A percentile compares a stretch with the other conserved stretches of the same genome.
phyloP scores from a whole-genome alignment of 2,888 invertebrate species.

The Eristalinus sepulchralis region DNA sequence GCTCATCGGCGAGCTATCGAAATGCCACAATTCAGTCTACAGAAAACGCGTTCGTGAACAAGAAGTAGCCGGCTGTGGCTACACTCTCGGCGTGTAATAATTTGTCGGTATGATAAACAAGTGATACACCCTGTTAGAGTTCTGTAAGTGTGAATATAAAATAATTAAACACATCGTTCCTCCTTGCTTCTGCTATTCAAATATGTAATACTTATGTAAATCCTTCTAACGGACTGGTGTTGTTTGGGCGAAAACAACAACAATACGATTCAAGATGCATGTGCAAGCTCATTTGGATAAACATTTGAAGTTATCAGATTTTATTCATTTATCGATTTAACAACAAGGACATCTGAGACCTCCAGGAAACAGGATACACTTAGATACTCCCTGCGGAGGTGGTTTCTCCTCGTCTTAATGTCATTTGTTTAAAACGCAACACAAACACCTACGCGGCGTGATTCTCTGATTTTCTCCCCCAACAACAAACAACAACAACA shows the following conservation, averaged over 20 bases:
- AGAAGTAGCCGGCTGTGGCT: conserved; percentile 81
- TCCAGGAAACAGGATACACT: conserved; percentile 46
- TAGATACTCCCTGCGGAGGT: conserved; percentile 23
- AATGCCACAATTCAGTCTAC: conserved; percentile 79
- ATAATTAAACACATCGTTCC: conserved; percentile 49
- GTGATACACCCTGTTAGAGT: conserved; percentile 81
- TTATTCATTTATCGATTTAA: conserved; percentile 64
- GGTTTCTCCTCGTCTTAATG: conserved; percentile 17
- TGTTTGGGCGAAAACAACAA: not conserved
- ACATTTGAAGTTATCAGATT: conserved; percentile 15
- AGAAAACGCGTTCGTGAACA: conserved; percentile 81
- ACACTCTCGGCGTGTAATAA: conserved; percentile 81
- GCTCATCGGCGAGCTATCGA: conserved; percentile 52
- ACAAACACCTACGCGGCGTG: conserved; percentile 68
- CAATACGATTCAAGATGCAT: not conserved
- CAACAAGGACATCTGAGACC: conserved; percentile 52
- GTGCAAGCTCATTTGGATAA: conserved; percentile 6
- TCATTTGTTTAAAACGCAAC: conserved; percentile 69
- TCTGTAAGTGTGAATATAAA: conserved; percentile 79
- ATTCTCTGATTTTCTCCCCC: conserved; percentile 60
- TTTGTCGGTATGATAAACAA: conserved; percentile 82
- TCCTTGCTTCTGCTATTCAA: not conserved
- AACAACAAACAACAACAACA: not conserved
- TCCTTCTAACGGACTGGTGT: not conserved
- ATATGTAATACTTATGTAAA: not conserved